These are phyloP conservation scores for Sipunculus nudus DNA, from an alignment of 2,888 invertebrate genomes.

Conservation along the genomic window DNA sequence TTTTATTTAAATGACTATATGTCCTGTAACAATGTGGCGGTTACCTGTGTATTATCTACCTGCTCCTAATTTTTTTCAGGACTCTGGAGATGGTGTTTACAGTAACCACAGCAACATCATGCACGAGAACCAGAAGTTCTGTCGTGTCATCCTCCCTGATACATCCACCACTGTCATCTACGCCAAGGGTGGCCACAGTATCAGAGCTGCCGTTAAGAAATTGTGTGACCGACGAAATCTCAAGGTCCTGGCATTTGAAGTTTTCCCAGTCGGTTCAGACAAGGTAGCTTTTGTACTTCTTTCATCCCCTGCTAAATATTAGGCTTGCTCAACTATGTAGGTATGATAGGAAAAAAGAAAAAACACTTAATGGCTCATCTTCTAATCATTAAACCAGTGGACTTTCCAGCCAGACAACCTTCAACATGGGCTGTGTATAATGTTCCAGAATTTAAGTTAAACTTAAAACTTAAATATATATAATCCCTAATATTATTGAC, in stretches of 20 bases:
- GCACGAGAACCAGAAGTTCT: constrained; percentile 18
- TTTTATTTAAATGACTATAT: too few species aligned
- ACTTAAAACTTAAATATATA: too few species aligned
- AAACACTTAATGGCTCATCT: too few species aligned
- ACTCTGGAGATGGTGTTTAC: background rate
- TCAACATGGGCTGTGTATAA: too few species aligned
- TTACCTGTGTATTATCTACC: too few species aligned
- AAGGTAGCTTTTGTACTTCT: constrained; percentile 58
- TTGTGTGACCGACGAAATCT: constrained; percentile 86
- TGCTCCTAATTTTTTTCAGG: too few species aligned
- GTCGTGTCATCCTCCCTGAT: constrained; percentile 82
- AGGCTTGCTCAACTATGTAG: background rate
- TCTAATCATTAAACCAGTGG: too few species aligned
- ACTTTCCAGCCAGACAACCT: too few species aligned
- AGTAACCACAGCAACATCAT: background rate
- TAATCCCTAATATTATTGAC: too few species aligned
- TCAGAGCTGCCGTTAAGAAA: constrained; percentile 81
- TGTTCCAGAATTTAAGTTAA: too few species aligned
- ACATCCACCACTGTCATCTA: constrained; percentile 92
- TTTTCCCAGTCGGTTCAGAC: constrained; percentile 70
- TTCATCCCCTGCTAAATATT: background rate
- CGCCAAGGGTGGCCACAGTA: constrained; percentile 79
- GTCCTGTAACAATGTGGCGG: too few species aligned
- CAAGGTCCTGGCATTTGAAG: constrained; percentile 83
- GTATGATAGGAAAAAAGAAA: too few species aligned